Conservation (phyloP, 2,113 vertebrate genomes). For the Butorides virescens region DNA sequence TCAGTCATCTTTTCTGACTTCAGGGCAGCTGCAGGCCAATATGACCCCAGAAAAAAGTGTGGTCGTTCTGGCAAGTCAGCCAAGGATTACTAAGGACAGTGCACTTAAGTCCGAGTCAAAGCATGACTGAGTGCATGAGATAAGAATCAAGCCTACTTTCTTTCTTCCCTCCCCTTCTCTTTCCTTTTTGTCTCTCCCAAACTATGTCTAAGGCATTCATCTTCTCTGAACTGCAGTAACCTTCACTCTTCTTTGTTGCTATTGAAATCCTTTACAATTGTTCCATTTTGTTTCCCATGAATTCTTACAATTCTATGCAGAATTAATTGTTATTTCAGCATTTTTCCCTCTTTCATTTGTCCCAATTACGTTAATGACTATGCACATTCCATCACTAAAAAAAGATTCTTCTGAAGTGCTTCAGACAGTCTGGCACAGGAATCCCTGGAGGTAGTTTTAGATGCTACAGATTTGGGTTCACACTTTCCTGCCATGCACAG, state of each 20-base stretch:
- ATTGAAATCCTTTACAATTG: neutral
- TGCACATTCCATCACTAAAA: neutral
- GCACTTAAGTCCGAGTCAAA: neutral
- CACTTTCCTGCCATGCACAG: neutral
- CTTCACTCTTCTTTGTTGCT: neutral
- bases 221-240: neutral
- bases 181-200: neutral
- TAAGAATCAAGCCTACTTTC: neutral
- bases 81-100: neutral
- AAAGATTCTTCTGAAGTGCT: neutral
- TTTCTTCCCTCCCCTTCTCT: neutral
- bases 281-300: neutral
- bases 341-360: neutral
- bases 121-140: neutral
- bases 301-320: neutral
- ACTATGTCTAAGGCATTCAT: neutral
- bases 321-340: neutral
- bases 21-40: neutral
- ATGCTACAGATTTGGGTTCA: neutral
- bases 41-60: neutral
- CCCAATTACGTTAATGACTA: neutral
- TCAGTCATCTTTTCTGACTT: neutral
- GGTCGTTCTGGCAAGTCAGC: neutral
- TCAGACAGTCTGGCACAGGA: neutral
- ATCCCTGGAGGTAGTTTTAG: neutral